Evolutionary conservation across 2,797 vertebrate genomes (phyloP).

Genomic region (Onychomys torridus): DNA sequence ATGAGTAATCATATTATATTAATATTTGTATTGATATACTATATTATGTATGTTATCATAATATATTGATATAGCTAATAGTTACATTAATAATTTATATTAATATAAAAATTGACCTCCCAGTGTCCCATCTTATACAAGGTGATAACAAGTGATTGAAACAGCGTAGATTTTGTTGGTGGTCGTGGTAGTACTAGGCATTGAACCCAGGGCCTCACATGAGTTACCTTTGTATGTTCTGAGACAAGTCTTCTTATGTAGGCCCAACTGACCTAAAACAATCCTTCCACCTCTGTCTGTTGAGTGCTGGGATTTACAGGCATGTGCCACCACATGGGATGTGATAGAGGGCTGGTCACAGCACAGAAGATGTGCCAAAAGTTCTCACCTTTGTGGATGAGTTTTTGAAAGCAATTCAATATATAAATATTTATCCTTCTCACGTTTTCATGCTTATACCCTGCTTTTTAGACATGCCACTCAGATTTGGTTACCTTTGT

Average conservation of each 20-base stretch:
- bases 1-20: background rate
- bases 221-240: background rate
- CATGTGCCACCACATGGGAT: background rate
- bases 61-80: background rate
- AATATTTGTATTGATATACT: no score
- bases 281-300: background rate
- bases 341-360: no score
- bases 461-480: background rate
- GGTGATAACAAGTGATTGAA: background rate
- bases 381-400: constrained; percentile 76
- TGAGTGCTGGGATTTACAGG: background rate
- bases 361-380: background rate
- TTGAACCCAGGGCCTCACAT: background rate
- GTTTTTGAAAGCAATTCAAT: background rate
- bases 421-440: background rate
- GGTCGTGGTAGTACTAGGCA: background rate
- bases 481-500: background rate
- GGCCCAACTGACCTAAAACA: background rate
- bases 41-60: background rate
- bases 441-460: background rate
- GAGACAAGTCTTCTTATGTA: background rate
- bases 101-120: background rate
- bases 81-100: background rate
- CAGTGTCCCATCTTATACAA: background rate
- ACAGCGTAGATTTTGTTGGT: background rate